Conservation (phyloP, 2,888 invertebrate genomes). For the Ornithoptera alexandrae region DNA sequence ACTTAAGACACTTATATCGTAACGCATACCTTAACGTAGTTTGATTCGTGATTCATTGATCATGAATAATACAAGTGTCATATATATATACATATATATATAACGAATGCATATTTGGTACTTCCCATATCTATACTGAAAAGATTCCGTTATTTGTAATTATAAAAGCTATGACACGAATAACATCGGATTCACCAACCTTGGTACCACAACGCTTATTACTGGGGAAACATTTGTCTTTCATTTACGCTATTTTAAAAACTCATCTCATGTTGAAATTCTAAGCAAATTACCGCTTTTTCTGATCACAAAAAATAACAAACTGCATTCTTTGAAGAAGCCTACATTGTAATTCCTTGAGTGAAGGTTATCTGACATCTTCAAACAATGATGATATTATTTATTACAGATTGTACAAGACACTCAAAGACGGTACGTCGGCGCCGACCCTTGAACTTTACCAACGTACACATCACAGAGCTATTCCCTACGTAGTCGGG, state of each 20-base stretch:
- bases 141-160: too few species aligned
- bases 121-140: too few species aligned
- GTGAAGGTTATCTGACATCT: too few species aligned
- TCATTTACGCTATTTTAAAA: not conserved
- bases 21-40: too few species aligned
- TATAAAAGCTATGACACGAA: too few species aligned
- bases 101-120: too few species aligned
- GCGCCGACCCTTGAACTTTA: not conserved
- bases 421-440: not conserved
- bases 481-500: slow-evolving; percentile 12
- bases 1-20: too few species aligned
- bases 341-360: not conserved
- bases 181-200: too few species aligned
- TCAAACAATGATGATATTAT: not conserved
- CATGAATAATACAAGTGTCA: too few species aligned
- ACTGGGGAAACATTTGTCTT: not conserved
- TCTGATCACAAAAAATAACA: not conserved
- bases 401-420: not conserved
- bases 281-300: not conserved
- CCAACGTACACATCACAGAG: slow-evolving; percentile 10
- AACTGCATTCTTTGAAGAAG: not conserved
- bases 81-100: too few species aligned
- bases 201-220: too few species aligned
- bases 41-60: too few species aligned
- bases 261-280: not conserved